Evolutionary conservation across 2,888 invertebrate genomes (phyloP).

Genomic region (Norana najaformis): DNA sequence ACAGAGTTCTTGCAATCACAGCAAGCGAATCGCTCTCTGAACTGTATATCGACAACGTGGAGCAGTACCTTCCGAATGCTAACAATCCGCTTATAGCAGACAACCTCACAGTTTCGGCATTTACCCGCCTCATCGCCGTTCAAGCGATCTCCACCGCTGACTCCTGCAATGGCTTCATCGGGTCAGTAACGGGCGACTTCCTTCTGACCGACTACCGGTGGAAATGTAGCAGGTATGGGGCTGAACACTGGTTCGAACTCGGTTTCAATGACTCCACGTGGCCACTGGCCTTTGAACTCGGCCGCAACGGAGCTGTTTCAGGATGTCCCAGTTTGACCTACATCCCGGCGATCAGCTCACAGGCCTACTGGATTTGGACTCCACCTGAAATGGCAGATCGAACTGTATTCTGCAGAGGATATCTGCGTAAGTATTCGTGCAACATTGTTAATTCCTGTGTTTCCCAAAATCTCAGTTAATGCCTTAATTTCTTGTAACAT

Average conservation of each 20-base stretch:
- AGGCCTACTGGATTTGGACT: conserved; percentile 27
- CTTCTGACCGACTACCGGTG: not conserved
- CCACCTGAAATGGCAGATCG: not conserved
- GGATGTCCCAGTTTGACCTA: not conserved
- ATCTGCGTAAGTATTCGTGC: conserved; percentile 9
- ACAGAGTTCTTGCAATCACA: not conserved
- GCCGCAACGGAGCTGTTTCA: not conserved
- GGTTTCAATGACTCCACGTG: conserved; percentile 14
- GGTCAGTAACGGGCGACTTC: not conserved
- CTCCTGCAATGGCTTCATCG: not conserved
- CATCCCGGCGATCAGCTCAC: not conserved
- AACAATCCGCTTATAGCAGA: not conserved
- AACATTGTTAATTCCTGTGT: not conserved
- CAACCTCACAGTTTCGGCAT: not conserved
- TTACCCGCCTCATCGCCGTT: not conserved
- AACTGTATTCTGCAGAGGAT: not conserved
- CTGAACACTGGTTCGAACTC: not conserved
- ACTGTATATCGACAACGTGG: not conserved
- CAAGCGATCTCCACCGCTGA: not conserved
- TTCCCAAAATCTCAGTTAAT: no score
- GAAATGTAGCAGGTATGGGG: not conserved
- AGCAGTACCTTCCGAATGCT: not conserved
- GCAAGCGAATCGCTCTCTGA: not conserved
- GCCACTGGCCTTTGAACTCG: not conserved
- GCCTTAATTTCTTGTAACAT: not conserved